These are phyloP conservation scores for Oryzias javanicus DNA, from an alignment of 2,113 vertebrate species.

Conservation along the genomic window DNA sequence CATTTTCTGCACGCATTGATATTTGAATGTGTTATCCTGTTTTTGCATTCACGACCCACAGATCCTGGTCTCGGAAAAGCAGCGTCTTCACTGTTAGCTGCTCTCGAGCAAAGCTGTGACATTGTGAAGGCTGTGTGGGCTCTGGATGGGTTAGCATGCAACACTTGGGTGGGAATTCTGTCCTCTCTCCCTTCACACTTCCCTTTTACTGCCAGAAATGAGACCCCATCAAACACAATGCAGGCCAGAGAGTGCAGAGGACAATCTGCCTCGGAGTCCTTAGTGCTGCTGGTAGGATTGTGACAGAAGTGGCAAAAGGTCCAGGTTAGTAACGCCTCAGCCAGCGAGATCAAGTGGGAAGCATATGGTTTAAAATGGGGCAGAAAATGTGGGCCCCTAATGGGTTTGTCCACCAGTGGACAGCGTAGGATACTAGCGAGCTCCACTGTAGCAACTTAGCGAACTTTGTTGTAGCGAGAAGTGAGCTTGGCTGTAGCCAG, in stretches of 20 bases:
- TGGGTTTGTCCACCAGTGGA: too few relatives aligned
- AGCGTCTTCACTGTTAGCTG: not conserved
- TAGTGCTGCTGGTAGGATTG: not conserved
- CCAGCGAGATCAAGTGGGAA: not conserved
- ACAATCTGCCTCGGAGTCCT: slow-evolving; percentile 4
- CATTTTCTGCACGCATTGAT: slow-evolving; percentile 18
- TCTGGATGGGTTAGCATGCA: slow-evolving; percentile 4
- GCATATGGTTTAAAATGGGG: not conserved
- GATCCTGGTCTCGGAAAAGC: too few relatives aligned
- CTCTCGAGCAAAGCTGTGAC: not conserved
- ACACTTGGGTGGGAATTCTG: not conserved
- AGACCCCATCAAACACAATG: slow-evolving; percentile 1
- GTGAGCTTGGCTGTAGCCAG: too few relatives aligned
- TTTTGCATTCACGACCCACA: too few relatives aligned
- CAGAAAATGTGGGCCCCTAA: too few relatives aligned
- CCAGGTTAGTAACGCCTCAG: slow-evolving; percentile 1
- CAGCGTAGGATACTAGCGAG: too few relatives aligned
- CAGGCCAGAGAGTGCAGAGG: slow-evolving; percentile 3
- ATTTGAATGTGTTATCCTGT: not conserved
- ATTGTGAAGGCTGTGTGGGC: not conserved
- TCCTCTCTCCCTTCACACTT: not conserved
- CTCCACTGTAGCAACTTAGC: too few relatives aligned
- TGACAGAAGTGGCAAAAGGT: slow-evolving; percentile 7
- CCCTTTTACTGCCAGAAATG: not conserved
- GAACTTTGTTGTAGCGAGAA: too few relatives aligned